Conservation (phyloP, 2,888 invertebrate genomes). For the Pollenia labialis region DNA sequence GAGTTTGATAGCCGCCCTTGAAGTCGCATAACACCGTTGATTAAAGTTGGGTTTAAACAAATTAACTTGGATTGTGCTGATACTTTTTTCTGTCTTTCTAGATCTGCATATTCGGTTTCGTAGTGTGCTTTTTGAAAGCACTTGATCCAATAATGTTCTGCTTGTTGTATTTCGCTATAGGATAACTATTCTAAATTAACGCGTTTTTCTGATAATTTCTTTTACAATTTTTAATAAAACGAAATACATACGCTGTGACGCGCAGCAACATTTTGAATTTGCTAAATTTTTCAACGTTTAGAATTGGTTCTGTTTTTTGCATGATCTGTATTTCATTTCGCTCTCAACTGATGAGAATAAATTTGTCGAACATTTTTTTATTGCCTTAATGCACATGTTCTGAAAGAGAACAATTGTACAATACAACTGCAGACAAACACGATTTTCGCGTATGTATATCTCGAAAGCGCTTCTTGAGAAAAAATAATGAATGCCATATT, state of each 20-base stretch:
- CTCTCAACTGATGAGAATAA: constrained; percentile 17
- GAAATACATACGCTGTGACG: constrained; percentile 50
- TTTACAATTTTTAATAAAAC: constrained; percentile 36
- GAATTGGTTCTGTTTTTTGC: constrained; percentile 32
- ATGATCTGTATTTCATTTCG: background rate
- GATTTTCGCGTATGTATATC: too few relatives aligned
- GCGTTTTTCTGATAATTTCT: background rate
- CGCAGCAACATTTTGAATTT: constrained; percentile 46
- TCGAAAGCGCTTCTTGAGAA: too few relatives aligned
- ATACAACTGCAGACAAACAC: too few relatives aligned
- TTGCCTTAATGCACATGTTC: too few relatives aligned
- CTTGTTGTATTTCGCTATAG: constrained; percentile 58
- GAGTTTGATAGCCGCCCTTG: constrained; percentile 35
- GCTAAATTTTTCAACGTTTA: constrained; percentile 52
- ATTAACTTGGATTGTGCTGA: constrained; percentile 60
- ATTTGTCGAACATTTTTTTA: constrained; percentile 39
- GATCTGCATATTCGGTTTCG: constrained; percentile 47
- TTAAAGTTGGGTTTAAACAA: constrained; percentile 61
- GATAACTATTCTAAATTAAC: constrained; percentile 19
- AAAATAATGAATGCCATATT: too few relatives aligned
- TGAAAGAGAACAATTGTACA: too few relatives aligned
- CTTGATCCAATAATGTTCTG: constrained; percentile 64
- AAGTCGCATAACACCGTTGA: constrained; percentile 39
- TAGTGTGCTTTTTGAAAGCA: constrained; percentile 49
- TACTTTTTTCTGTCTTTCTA: constrained; percentile 42